Base-by-base conservation (phyloP, 2,797 vertebrate species). In the Liasis olivaceus region DNA sequence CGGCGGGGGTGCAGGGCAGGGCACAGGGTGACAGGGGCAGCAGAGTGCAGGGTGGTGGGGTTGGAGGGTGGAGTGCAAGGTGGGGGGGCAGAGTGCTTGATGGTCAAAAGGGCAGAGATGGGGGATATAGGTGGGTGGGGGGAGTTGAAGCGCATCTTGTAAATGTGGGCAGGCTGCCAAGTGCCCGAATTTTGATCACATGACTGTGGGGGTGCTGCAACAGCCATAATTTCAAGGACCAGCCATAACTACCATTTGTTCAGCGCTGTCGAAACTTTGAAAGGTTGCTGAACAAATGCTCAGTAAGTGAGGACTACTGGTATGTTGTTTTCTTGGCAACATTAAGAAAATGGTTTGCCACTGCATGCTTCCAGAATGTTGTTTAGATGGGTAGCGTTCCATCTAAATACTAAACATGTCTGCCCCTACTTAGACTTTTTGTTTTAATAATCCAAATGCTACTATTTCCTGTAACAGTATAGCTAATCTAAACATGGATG, bases 401-500 rank as follows among this genome's bases (percentile, higher is more conserved):
- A 36, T 36, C 31, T 77, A 42, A 77, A 77, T 77, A 42, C 31
- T 77, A 77, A 77, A 42, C 7, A 77, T 6, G n/a, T 31, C 66
- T 69, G 66, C 2, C 31, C 9, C 69, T 77, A 77, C 31, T 42
- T 77, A 36, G 5, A 77, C 69, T 42, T 42, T 77, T 77, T 42
- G 17, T 77, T 77, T 77, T 77, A 42, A 77, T 77, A 77, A 72
- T 31, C 8, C 9, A 22, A 77, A 42, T 77, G 8, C 42, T 77
- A 42, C 36, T 31, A 42, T 7, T 77, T 42, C 36, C 31, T 77
- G 72, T 66, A 66, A 54, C 42, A 91, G 14, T 91, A 51, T 93
- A 88, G 95, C 93, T 93, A 90, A 95, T 60, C 11, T 0, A 5
- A 7, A 81, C 22, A 91, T 56, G 59, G 81, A 90, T 89, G 89